Evolutionary conservation across 2,797 vertebrate species (phyloP).

Genomic region (Onychomys torridus): DNA sequence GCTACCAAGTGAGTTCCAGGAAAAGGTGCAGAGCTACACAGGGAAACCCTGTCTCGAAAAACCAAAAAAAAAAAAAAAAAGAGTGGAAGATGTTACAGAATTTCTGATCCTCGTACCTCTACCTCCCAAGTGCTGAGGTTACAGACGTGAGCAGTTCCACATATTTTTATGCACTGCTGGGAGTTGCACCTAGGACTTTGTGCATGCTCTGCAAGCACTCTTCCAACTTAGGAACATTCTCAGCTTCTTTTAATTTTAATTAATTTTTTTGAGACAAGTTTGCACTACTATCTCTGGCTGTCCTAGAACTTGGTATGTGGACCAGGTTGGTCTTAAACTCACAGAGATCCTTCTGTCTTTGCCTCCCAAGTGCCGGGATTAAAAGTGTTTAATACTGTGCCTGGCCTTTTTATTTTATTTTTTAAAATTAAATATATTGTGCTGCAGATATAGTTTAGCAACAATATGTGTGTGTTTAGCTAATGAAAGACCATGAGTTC

Average conservation of each 20-base stretch:
- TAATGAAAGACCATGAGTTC: background rate
- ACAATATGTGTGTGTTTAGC: background rate
- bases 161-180: background rate
- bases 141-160: background rate
- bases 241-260: background rate
- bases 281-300: background rate
- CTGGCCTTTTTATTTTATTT: background rate
- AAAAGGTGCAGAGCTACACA: no score
- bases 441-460: background rate
- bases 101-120: background rate
- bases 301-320: background rate
- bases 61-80: no score
- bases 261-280: background rate
- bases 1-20: no score
- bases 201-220: background rate
- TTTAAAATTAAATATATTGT: background rate
- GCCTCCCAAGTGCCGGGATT: background rate
- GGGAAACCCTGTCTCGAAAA: no score
- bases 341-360: background rate
- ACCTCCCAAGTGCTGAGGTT: background rate
- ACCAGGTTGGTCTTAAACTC: background rate
- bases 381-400: background rate
- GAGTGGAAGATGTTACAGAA: background rate
- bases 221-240: no score
- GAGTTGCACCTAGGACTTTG: background rate